Conservation (phyloP, 1,140 invertebrate species). For the Leptinotarsa lineolata region DNA sequence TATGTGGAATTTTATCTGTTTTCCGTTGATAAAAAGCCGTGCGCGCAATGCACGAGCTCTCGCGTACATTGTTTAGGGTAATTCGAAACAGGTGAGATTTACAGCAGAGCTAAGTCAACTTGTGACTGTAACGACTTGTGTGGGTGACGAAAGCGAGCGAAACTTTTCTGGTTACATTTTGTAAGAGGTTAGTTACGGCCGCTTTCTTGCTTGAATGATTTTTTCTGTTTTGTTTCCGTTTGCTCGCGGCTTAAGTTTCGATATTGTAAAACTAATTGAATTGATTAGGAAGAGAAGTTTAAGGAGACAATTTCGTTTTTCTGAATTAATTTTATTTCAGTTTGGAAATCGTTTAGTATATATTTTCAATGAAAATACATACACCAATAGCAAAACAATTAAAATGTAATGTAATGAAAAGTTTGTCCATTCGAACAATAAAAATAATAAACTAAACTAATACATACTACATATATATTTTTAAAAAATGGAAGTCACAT, state of each 20-base stretch:
- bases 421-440: too few relatives aligned
- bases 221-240: background rate
- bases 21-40: conserved; percentile 42
- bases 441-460: too few relatives aligned
- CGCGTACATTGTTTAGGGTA: conserved; percentile 54
- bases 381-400: too few relatives aligned
- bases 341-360: too few relatives aligned
- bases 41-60: conserved; percentile 56
- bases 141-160: background rate
- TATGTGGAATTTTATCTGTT: conserved; percentile 34
- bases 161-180: background rate
- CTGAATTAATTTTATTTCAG: too few relatives aligned
- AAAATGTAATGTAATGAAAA: too few relatives aligned
- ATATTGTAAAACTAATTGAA: background rate
- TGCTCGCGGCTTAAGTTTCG: background rate
- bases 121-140: background rate
- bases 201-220: background rate
- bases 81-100: conserved; percentile 53
- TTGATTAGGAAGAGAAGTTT: too few relatives aligned
- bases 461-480: too few relatives aligned
- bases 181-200: background rate
- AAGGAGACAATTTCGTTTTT: too few relatives aligned
- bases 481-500: too few relatives aligned
- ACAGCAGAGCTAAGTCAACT: background rate
- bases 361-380: too few relatives aligned